phyloP scores from a whole-genome alignment of 1,140 invertebrate genomes.

The Penaeus japonicus region DNA sequence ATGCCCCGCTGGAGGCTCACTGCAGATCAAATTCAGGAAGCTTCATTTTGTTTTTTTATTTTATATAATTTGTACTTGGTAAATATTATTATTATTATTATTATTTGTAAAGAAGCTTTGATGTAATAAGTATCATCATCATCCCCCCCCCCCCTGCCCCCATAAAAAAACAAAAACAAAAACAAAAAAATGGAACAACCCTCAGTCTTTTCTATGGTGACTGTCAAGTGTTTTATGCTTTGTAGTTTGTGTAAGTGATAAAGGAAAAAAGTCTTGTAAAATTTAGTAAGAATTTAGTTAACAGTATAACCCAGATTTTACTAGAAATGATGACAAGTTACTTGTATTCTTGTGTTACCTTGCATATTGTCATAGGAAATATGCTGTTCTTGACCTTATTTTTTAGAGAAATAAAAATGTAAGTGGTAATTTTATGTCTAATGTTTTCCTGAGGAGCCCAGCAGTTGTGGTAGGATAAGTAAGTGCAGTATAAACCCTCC shows the following conservation, averaged over 20 bases:
- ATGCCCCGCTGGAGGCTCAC: background rate
- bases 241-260: background rate
- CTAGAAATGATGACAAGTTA: constrained; percentile 25
- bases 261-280: background rate
- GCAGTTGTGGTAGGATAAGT: constrained; percentile 42
- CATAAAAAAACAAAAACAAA: too few species aligned
- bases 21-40: background rate
- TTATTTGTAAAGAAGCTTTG: background rate
- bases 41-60: background rate
- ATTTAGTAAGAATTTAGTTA: background rate
- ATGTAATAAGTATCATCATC: background rate
- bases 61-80: background rate
- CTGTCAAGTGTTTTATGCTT: background rate
- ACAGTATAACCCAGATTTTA: background rate
- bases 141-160: background rate
- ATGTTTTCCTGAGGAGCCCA: constrained; percentile 48
- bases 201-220: too few species aligned
- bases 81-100: background rate
- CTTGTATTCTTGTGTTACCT: background rate
- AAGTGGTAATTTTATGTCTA: constrained; percentile 29
- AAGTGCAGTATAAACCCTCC: constrained; percentile 55
- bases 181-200: too few species aligned
- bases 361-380: constrained; percentile 25
- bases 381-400: constrained; percentile 10
- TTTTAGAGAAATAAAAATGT: constrained; percentile 19